Evolutionary conservation across 1,140 invertebrate genomes (phyloP), one percentile per base, ranked within the genome.

Genomic region (Coptotermes formosanus): DNA sequence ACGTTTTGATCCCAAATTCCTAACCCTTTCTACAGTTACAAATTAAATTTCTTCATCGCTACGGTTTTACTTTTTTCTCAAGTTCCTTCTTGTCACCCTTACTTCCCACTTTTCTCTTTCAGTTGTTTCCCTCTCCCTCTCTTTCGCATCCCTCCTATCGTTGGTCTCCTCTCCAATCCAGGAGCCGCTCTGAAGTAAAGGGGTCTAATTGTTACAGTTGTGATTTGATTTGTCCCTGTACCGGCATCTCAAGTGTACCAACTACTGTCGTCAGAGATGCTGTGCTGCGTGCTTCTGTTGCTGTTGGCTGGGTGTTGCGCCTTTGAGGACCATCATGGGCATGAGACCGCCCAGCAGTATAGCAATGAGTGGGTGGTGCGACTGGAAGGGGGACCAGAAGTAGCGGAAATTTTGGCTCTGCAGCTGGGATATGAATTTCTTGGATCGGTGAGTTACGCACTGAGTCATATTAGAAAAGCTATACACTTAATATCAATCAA

Each of bases 331-430:
- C 82, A 84, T 30, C 82, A 52, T n/a, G 87, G 87, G 84, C 86
- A 88, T 86, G 87, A 88, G 87, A 87, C 87, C 83, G 87, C 88
- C 48, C 84, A 83, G 86, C 87, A 88, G 25, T 93, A 91, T 87
- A 89, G 90, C 43, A 93, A 93, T 84, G 93, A 93, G 89, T 94
- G 93, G 93, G 91, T 93, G 25, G 92, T 94, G 14, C 89, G 92
- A 87, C 88, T 94, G 45, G 88, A 90, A 43, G 92, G 92, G 30
- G 93, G 93, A 59, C 87, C 88, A 12, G 88, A 90, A 86, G 89
- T 90, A 23, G 92, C 93, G 0, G 88, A 91, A 11, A 88, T 91
- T 25, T 85, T 94, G 59, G 93, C 93, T 9, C 85, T 90, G 23
- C 90, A 92, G 85, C 88, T 92, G 38, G 92, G 92, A 86, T 94